phyloP scores from a whole-genome alignment of 2,797 vertebrate species.

The Tympanoctomys barrerae region DNA sequence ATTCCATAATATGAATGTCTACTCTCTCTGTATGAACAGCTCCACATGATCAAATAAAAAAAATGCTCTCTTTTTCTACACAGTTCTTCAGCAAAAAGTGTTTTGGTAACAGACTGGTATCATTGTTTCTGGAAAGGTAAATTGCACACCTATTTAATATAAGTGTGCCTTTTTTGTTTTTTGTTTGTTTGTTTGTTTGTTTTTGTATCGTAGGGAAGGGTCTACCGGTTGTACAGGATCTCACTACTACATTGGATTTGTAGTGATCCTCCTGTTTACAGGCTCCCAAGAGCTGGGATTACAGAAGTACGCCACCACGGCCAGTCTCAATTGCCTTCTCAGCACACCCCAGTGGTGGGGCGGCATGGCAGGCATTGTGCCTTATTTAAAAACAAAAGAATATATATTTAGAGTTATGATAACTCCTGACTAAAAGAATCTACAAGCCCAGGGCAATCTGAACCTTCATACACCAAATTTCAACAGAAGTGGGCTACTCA shows the following conservation, averaged over 20 bases:
- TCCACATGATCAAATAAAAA: slow-evolving; percentile 62
- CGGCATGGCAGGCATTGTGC: not conserved
- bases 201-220: no score
- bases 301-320: no score
- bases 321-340: no score
- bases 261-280: no score
- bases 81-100: not conserved
- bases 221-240: no score
- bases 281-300: no score
- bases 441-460: not conserved
- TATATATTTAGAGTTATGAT: slow-evolving; percentile 62
- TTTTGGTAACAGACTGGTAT: not conserved
- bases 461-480: not conserved
- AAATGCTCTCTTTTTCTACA: slow-evolving; percentile 8
- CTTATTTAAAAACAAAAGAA: slow-evolving; percentile 71
- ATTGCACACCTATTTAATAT: slow-evolving; percentile 57
- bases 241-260: no score
- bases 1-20: slow-evolving; percentile 72
- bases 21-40: slow-evolving; percentile 59
- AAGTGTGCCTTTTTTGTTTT: slow-evolving; percentile 44
- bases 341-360: no score
- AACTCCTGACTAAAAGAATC: slow-evolving; percentile 62
- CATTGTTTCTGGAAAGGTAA: slow-evolving; percentile 51
- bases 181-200: not conserved
- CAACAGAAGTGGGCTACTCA: not conserved